Base-by-base conservation (phyloP, 2,888 invertebrate species). In the Dasypolia templi region DNA sequence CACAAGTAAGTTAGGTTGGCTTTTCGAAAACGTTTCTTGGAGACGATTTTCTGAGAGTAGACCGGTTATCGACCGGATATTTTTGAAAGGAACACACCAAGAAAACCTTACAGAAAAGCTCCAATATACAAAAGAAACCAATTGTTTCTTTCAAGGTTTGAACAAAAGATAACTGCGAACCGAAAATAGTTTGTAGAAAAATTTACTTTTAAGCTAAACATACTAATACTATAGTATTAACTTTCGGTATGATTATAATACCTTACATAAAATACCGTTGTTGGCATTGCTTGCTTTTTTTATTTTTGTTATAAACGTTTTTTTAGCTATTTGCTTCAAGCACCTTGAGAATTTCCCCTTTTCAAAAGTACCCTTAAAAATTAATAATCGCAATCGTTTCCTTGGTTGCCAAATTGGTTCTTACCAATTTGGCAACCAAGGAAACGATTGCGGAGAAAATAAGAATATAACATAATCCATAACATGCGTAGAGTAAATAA, bases 401-500 rank as follows among this genome's bases (percentile, higher is more conserved):
- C n/a, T n/a, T n/a, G n/a, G n/a, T n/a, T n/a, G n/a, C n/a, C n/a
- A n/a, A n/a, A n/a, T n/a, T n/a, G n/a, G n/a, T n/a, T n/a, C n/a
- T n/a, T n/a, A n/a, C n/a, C n/a, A n/a, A n/a, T n/a, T n/a, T n/a
- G n/a, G n/a, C n/a, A n/a, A n/a, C n/a, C n/a, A n/a, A 62, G 32
- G 42, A 58, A 66, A 39, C 9, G 29, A 65, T 66, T 53, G 39
- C 19, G 26, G 62, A 64, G 22, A 46, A 53, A 59, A 26, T 12
- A 81, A 62, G 39, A 74, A 80, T 66, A 17, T 61, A 62, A 64
- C 46, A 49, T 73, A 79, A 77, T 80, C 84, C 68, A 74, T 82
- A 82, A 68, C 69, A 79, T 63, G 71, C 70, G 59, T 42, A 58
- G 22, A 77, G 72, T 78, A 81, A 71, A 76, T 81, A 79, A 80